These are phyloP conservation scores for Bettongia penicillata DNA, from an alignment of 2,113 vertebrate genomes.

Conservation along the genomic window DNA sequence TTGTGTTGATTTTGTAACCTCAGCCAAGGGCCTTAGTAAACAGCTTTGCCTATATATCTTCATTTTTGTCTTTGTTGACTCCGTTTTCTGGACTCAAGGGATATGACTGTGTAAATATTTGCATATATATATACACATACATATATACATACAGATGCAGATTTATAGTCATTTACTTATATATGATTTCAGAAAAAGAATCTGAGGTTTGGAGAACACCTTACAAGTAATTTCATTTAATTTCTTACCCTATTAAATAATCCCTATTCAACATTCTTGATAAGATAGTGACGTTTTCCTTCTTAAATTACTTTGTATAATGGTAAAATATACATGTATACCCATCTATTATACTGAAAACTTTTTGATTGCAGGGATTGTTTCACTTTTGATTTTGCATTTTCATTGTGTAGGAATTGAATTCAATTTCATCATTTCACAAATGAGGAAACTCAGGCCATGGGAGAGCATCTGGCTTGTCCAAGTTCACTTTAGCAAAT, in stretches of 20 bases:
- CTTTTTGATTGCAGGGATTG: not conserved
- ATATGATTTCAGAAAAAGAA: not conserved
- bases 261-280: not conserved
- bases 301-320: not conserved
- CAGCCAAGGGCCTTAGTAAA: not conserved
- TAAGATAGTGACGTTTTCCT: not conserved
- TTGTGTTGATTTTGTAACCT: not conserved
- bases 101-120: not conserved
- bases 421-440: not conserved
- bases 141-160: not conserved
- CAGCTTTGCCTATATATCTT: not conserved
- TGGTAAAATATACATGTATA: not conserved
- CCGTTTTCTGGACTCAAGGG: not conserved
- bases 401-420: not conserved
- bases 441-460: not conserved
- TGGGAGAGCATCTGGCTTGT: not conserved
- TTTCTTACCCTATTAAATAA: not conserved
- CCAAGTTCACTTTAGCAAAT: not conserved
- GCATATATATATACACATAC: not conserved
- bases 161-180: not conserved
- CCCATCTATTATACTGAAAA: not conserved
- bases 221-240: not conserved
- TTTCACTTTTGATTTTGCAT: not conserved
- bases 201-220: not conserved
- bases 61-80: not conserved